A percentile compares a stretch with the other conserved stretches of the same genome.
phyloP scores from a whole-genome alignment of 2,888 invertebrate species.

The Oasisia sp. region DNA sequence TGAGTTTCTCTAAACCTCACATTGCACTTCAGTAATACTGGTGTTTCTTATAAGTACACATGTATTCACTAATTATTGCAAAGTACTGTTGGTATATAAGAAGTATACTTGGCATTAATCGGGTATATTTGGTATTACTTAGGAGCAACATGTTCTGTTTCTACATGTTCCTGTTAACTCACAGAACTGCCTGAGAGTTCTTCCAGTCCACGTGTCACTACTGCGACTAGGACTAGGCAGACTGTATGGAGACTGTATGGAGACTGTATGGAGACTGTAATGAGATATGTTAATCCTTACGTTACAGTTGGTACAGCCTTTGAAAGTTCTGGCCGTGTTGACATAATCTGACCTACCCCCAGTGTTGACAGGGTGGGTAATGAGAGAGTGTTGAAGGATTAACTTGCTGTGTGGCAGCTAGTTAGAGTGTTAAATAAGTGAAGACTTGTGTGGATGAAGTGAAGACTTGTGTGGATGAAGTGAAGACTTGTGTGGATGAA shows the following conservation, averaged over 20 bases:
- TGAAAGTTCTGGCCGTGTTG: not conserved
- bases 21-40: not conserved
- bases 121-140: not conserved
- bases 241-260: no score
- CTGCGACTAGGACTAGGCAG: no score
- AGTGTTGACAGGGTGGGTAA: not conserved
- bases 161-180: not conserved
- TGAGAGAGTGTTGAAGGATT: not conserved
- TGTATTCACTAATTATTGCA: not conserved
- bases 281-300: not conserved
- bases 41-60: not conserved
- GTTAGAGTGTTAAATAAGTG: not conserved
- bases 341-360: not conserved
- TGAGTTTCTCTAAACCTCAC: not conserved
- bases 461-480: not conserved
- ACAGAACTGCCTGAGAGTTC: not conserved
- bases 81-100: not conserved
- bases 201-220: no score
- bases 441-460: no score
- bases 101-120: not conserved
- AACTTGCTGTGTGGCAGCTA: not conserved
- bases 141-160: not conserved
- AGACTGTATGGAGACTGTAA: no score
- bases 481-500: not conserved
- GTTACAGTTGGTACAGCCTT: not conserved